Conservation (phyloP, 1,140 invertebrate species). For the Brachionus paranguensis region DNA sequence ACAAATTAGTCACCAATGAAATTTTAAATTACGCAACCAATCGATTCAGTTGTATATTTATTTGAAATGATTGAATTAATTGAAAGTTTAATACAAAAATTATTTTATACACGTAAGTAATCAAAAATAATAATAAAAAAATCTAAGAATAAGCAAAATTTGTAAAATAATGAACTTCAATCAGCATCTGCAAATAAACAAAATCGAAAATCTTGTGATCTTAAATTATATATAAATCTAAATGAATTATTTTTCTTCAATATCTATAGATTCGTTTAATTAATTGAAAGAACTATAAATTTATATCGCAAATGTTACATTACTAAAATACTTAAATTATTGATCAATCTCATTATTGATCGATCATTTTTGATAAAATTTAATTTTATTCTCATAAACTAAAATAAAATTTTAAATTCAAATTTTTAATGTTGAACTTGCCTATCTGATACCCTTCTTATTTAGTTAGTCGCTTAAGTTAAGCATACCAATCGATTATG, state of each 20-base stretch:
- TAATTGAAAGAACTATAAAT: background rate
- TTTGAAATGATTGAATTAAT: background rate
- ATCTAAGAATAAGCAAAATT: background rate
- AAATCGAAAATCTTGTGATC: background rate
- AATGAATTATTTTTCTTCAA: background rate
- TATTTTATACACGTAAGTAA: background rate
- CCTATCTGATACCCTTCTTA: too few species aligned
- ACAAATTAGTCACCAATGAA: background rate
- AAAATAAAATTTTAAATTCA: too few species aligned
- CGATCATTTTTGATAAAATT: too few species aligned
- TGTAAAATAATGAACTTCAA: background rate
- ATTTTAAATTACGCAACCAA: background rate
- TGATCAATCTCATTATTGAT: too few species aligned
- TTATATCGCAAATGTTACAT: background rate
- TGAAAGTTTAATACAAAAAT: background rate
- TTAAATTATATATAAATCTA: background rate
- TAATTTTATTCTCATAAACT: too few species aligned
- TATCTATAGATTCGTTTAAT: background rate
- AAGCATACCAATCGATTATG: too few species aligned
- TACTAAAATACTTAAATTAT: too few species aligned
- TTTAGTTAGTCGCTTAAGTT: too few species aligned
- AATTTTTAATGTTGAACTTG: too few species aligned
- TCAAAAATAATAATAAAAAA: background rate
- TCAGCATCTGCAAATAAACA: background rate
- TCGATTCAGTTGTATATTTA: background rate